Evolutionary conservation across 1,140 invertebrate genomes (phyloP), one percentile per base, ranked within the genome.

Genomic region (Cataglyphis hispanica): DNA sequence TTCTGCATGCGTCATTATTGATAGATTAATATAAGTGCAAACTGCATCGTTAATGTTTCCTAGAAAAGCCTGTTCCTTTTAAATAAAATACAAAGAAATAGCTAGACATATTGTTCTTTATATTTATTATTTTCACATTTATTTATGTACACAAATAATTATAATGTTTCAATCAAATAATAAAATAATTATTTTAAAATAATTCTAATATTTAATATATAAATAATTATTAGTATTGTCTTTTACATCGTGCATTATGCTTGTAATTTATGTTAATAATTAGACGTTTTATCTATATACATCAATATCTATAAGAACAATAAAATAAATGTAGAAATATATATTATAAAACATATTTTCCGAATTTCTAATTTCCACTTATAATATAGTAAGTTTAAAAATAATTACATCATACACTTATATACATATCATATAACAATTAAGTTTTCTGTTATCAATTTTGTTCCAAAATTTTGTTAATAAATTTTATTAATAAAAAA

Each of bases 291-390:
- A 50, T 50, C 3, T 46, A 3, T 77, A 31, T 77, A 34, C 63
- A 46, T 10, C 22, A 74, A 7, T 78, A 66, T 78, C 25, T 64
- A n/a, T 53, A n/a, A 16, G 11, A 25, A 56, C 4, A 13, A 69
- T 69, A 22, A 66, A 80, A 69, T 80, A 80, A 56, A 67, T 69
- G 7, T 27, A n/a, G 58, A 40, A 58, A 50, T 50, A 50, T 50
- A 50, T 50, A 27, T 80, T 37, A 37, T 53, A 34, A 40, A 34
- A 67, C 16, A 13, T 64, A n/a, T 50, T 19, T 37, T 37, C 5
- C 6, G 7, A 56, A 0, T 63, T 3, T 31, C 31, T 1, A 2
- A 22, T 22, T 78, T 10, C 1, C 19, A 25, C 64, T 25, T 37
- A 13, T 77, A 64, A 63, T 16, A 31, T 16, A 31, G 10, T 75